Evolutionary conservation across 2,888 invertebrate genomes (phyloP).

Genomic region (Steinernema carpocapsae): DNA sequence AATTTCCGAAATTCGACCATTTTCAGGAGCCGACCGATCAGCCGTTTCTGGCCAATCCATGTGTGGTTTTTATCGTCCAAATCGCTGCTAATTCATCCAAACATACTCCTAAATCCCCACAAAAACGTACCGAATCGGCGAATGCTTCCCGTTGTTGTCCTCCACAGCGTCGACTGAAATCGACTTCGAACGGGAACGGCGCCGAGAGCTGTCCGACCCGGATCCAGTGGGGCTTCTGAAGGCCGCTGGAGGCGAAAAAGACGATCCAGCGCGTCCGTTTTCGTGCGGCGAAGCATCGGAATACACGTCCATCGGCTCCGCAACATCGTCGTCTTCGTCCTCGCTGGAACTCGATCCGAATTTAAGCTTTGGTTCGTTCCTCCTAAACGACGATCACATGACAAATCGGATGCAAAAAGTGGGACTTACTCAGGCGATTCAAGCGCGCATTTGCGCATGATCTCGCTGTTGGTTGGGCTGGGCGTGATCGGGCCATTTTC

Average conservation of each 20-base stretch:
- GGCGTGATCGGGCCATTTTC: constrained; percentile 18
- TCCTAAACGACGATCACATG: background rate
- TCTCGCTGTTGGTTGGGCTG: constrained; percentile 14
- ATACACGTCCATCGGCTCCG: constrained; percentile 7
- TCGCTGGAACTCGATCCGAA: constrained; percentile 9
- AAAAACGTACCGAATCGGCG: too few species aligned
- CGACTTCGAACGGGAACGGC: background rate
- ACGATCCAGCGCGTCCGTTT: background rate
- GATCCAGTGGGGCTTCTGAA: too few species aligned
- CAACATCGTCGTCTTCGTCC: background rate
- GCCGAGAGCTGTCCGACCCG: background rate
- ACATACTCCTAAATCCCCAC: too few species aligned
- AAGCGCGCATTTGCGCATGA: background rate
- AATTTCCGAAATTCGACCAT: too few species aligned
- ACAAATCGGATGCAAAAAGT: background rate
- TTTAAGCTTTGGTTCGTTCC: background rate
- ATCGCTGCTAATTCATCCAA: too few species aligned
- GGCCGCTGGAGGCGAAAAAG: background rate
- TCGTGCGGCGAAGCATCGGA: background rate
- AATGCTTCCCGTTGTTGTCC: too few species aligned
- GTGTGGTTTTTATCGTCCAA: too few species aligned
- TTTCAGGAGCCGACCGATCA: too few species aligned
- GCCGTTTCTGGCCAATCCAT: too few species aligned
- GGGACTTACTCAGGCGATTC: constrained; percentile 10
- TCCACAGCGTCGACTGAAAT: background rate